These are phyloP conservation scores for Drosophila lacteicornis DNA, from an alignment of 1,140 invertebrate genomes.

Conservation along the genomic window DNA sequence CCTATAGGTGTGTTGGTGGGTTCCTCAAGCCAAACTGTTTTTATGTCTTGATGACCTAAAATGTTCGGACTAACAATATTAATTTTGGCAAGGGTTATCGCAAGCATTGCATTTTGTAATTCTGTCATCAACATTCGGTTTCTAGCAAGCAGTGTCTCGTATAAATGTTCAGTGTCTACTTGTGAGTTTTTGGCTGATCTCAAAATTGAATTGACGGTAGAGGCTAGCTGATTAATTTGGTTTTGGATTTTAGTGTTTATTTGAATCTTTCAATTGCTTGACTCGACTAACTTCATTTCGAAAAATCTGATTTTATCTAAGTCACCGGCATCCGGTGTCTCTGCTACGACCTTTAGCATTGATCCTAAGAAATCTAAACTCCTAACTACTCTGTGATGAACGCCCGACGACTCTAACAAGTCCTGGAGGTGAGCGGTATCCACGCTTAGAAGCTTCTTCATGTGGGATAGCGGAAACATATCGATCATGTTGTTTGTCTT, in stretches of 20 bases:
- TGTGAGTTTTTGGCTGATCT: not conserved
- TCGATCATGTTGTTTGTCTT: not conserved
- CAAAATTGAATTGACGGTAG: not conserved
- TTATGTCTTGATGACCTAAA: no score
- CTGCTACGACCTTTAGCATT: not conserved
- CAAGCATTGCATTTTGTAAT: no score
- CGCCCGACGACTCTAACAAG: not conserved
- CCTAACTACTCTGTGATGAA: not conserved
- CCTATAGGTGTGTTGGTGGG: no score
- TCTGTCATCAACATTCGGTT: no score
- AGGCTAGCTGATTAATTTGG: not conserved
- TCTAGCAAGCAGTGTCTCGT: no score
- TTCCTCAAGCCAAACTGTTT: no score
- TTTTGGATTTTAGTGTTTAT: not conserved
- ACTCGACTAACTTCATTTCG: not conserved
- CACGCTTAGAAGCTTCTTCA: not conserved
- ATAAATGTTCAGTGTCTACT: not conserved
- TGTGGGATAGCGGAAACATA: conserved; percentile 5
- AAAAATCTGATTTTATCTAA: no score
- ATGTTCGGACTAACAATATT: no score
- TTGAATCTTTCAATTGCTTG: not conserved
- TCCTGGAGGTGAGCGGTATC: not conserved
- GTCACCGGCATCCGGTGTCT: no score
- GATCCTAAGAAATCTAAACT: not conserved
- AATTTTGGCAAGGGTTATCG: no score